Evolutionary conservation across 2,113 vertebrate genomes (phyloP).

Genomic region (Dolichotis patagonum): DNA sequence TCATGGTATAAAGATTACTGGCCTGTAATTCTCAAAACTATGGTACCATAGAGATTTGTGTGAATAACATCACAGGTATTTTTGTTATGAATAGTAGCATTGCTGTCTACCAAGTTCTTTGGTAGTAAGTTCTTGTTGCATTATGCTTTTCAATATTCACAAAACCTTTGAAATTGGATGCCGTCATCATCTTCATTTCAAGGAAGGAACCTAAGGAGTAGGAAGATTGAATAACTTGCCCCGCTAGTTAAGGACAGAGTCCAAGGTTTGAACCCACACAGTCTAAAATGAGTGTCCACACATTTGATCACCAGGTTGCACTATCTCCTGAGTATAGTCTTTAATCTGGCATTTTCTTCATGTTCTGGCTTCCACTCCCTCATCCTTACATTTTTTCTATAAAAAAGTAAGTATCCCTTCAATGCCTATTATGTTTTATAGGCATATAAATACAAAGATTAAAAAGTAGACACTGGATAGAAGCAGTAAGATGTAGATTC

Average conservation of each 20-base stretch:
- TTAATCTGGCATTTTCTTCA: not conserved
- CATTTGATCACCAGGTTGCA: not conserved
- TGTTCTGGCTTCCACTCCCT: not conserved
- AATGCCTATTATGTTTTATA: not conserved
- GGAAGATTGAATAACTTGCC: not conserved
- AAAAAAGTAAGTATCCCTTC: not conserved
- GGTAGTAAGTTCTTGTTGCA: not conserved
- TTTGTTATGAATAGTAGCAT: not conserved
- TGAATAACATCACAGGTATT: not conserved
- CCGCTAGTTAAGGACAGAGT: not conserved
- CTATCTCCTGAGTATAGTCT: not conserved
- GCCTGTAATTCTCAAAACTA: not conserved
- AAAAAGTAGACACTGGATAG: not conserved
- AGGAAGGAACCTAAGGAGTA: not conserved
- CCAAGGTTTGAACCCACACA: not conserved
- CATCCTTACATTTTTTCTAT: not conserved
- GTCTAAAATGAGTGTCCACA: not conserved
- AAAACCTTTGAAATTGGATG: not conserved
- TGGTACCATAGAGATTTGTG: not conserved
- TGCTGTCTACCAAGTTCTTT: not conserved
- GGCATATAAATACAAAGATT: not conserved
- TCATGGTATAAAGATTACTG: not conserved
- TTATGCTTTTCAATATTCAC: not conserved
- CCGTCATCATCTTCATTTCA: conserved; percentile 24
- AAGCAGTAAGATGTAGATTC: not conserved